A percentile compares a stretch with the other conserved stretches of the same genome.
Conservation (phyloP, 2,113 vertebrate species). For the Papio anubis region DNA sequence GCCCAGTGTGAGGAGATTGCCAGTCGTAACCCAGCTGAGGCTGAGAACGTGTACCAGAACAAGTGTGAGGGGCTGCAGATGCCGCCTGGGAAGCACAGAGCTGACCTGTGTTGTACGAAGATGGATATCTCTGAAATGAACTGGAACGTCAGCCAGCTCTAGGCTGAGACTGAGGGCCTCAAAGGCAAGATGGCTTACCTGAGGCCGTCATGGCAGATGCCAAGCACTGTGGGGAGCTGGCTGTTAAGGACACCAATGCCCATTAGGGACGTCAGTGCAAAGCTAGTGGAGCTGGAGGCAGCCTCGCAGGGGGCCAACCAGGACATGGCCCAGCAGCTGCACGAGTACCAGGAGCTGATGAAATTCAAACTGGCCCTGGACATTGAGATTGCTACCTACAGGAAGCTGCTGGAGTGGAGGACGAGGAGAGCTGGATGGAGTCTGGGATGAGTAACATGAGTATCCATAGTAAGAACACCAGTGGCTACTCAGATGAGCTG, state of each 20-base stretch:
- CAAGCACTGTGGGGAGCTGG: not conserved
- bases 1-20: no score
- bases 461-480: not conserved
- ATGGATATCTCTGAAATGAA: no score
- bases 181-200: not conserved
- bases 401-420: not conserved
- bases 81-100: no score
- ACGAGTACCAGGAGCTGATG: not conserved
- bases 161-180: no score
- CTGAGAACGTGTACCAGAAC: no score
- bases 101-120: no score
- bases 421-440: not conserved
- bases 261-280: not conserved
- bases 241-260: not conserved
- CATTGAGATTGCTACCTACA: not conserved
- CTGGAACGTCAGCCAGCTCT: no score
- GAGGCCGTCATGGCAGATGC: not conserved
- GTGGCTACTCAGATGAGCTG: not conserved
- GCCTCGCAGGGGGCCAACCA: not conserved
- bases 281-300: not conserved
- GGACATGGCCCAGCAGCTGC: not conserved
- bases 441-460: not conserved
- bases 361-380: not conserved
- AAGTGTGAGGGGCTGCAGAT: no score
- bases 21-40: no score